A percentile compares a stretch with the other conserved stretches of the same genome.
phyloP scores from a whole-genome alignment of 2,113 vertebrate species.

The Prinia subflava region DNA sequence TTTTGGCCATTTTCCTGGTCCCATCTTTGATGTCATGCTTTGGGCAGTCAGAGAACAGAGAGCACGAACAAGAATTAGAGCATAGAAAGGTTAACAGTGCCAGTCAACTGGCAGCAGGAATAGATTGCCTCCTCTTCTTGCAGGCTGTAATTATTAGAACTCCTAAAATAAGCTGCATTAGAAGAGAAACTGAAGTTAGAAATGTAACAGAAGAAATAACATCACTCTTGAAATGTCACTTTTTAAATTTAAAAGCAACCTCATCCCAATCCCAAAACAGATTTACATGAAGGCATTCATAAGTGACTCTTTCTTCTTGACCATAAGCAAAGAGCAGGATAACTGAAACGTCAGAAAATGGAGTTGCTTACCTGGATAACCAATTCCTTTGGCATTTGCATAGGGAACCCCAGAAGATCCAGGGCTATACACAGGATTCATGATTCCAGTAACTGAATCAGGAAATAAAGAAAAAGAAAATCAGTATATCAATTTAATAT shows the following conservation, averaged over 20 bases:
- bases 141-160: not conserved
- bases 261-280: not conserved
- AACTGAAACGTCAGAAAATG: not conserved
- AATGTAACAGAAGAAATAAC: not conserved
- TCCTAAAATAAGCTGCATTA: slow-evolving; percentile 19
- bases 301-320: not conserved
- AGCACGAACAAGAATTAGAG: not conserved
- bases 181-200: not conserved
- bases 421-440: slow-evolving; percentile 99
- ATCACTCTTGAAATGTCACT: not conserved
- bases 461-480: not conserved
- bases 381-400: slow-evolving; percentile 94
- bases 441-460: slow-evolving; percentile 73
- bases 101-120: slow-evolving; percentile 14
- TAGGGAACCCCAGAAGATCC: slow-evolving; percentile 94
- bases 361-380: slow-evolving; percentile 87
- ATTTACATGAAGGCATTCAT: not conserved
- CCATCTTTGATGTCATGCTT: not conserved
- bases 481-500: too few relatives aligned
- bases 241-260: not conserved
- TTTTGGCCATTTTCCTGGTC: not conserved
- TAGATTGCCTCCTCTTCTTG: slow-evolving; percentile 9
- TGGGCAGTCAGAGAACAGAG: not conserved
- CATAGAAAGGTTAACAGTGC: not conserved
- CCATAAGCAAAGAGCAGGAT: not conserved